These are phyloP conservation scores for Furnarius figulus DNA, from an alignment of 2,113 vertebrate species.

Conservation along the genomic window DNA sequence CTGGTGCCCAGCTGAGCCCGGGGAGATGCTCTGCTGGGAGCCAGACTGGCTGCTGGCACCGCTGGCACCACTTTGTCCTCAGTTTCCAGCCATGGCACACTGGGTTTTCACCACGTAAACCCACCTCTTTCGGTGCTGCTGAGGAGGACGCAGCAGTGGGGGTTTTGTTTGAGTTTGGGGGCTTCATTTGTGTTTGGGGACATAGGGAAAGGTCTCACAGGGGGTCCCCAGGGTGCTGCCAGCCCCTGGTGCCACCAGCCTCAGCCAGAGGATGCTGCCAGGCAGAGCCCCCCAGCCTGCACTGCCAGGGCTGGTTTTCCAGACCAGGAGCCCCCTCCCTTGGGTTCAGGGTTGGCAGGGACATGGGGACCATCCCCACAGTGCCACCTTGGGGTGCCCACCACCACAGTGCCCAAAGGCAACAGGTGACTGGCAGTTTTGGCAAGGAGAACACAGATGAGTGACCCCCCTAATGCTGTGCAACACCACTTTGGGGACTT, in stretches of 20 bases:
- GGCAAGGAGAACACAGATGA: fast-evolving
- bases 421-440: fast-evolving
- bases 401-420: fast-evolving
- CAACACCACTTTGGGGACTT: neutral
- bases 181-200: fast-evolving
- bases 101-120: neutral
- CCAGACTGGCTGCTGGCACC: fast-evolving
- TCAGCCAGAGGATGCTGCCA: neutral
- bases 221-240: neutral
- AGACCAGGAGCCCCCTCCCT: neutral
- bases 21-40: neutral
- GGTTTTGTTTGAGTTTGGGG: fast-evolving
- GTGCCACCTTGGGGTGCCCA: neutral
- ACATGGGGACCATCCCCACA: fast-evolving
- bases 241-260: neutral
- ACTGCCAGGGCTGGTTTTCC: neutral
- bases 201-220: neutral
- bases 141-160: fast-evolving
- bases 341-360: fast-evolving
- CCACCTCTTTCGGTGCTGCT: fast-evolving
- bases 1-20: fast-evolving
- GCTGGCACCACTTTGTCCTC: fast-evolving
- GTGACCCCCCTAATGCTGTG: fast-evolving
- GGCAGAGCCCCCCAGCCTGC: neutral
- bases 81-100: neutral